A percentile compares a stretch with the other conserved stretches of the same genome.
These are phyloP conservation scores for Drosophila nr. perissopoda DNA, from an alignment of 2,888 invertebrate genomes.

Conservation along the genomic window DNA sequence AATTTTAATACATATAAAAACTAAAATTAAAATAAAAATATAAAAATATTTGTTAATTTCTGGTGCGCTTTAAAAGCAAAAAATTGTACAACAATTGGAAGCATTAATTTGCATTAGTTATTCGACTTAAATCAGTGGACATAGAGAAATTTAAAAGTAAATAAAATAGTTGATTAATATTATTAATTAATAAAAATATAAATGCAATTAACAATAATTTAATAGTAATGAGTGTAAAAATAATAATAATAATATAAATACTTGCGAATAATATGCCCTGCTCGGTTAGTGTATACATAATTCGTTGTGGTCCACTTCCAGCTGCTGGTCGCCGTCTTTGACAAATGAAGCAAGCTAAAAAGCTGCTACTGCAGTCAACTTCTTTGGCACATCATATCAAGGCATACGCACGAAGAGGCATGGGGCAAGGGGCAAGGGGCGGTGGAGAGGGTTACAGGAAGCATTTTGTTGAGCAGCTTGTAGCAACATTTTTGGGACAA, in stretches of 20 bases:
- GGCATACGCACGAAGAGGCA: too few species aligned
- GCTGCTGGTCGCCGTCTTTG: constrained; percentile 38
- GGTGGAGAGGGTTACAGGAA: constrained; percentile 18
- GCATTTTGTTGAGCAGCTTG: constrained; percentile 36
- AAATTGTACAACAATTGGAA: too few species aligned
- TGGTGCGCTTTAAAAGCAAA: too few species aligned
- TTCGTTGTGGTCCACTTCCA: constrained; percentile 9
- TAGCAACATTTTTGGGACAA: constrained; percentile 20
- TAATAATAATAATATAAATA: background rate
- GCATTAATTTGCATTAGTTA: too few species aligned
- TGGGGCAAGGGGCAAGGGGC: accelerated
- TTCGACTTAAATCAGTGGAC: too few species aligned
- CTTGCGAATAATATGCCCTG: background rate
- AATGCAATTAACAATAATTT: background rate
- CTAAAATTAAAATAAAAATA: too few species aligned
- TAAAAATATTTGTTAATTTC: background rate
- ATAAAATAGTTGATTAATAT: background rate
- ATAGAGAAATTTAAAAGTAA: background rate
- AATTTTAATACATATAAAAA: too few species aligned
- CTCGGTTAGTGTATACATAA: background rate
- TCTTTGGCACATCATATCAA: constrained; percentile 51
- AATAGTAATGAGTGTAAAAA: background rate
- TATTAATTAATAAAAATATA: background rate
- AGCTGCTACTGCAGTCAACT: constrained; percentile 54
- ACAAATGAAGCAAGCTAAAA: constrained; percentile 72